Percentiles rank a stretch among this genome's conserved stretches.
Conservation (phyloP, 64 coral and sea anemone species). For the Actinia tenebrosa region DNA sequence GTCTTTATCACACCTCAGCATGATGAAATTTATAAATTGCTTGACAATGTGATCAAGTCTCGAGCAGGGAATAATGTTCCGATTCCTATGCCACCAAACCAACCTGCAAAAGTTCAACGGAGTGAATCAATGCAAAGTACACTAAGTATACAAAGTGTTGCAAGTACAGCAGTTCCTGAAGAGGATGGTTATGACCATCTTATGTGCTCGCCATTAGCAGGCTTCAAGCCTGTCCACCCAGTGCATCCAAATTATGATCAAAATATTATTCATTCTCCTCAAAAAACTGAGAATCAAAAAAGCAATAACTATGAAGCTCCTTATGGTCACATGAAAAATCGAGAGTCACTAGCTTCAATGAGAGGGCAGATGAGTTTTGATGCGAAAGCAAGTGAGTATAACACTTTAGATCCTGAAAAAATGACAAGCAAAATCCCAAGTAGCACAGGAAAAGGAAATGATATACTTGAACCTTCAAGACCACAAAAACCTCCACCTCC, state of each 20-base stretch:
- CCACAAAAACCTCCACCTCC: background rate
- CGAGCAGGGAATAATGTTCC: conserved; percentile 36
- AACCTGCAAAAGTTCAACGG: background rate
- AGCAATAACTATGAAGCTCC: conserved; percentile 72
- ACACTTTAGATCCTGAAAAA: background rate
- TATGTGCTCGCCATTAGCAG: conserved; percentile 18
- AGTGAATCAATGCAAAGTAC: conserved; percentile 7
- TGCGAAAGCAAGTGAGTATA: background rate
- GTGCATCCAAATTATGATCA: conserved; percentile 64
- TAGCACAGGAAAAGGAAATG: background rate
- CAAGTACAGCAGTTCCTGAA: no score
- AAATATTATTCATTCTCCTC: background rate
- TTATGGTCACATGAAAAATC: conserved; percentile 53
- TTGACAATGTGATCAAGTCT: conserved; percentile 83
- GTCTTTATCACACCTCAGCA: conserved; percentile 72
- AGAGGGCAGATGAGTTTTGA: background rate
- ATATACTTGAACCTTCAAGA: background rate
- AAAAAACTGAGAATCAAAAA: background rate
- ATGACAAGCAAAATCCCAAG: background rate
- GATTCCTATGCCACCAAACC: background rate
- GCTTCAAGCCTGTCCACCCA: conserved; percentile 10
- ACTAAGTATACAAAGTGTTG: background rate
- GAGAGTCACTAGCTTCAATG: background rate
- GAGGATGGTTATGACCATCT: conserved; percentile 59
- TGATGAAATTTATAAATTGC: conserved; percentile 87